These are phyloP conservation scores for Malurus splendens DNA, from an alignment of 2,797 vertebrate genomes.

Conservation along the genomic window DNA sequence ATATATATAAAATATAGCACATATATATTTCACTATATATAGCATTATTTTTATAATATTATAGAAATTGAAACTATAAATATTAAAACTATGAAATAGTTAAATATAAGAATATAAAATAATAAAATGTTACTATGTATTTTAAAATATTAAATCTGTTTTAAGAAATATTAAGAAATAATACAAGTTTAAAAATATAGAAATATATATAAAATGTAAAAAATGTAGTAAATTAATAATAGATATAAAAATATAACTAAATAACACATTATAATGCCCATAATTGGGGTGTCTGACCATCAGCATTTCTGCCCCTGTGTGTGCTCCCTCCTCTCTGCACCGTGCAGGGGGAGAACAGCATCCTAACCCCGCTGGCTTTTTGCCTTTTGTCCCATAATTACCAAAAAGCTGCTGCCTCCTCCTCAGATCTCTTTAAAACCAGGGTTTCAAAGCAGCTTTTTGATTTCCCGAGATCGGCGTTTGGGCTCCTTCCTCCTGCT, in stretches of 20 bases:
- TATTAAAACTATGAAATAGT: too few species aligned
- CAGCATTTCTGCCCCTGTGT: background rate
- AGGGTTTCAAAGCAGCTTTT: slow-evolving; percentile 22
- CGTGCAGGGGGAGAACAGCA: background rate
- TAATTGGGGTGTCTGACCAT: background rate
- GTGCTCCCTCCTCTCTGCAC: background rate
- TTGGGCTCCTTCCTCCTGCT: slow-evolving; percentile 14
- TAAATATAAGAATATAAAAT: too few species aligned
- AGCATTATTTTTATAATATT: too few species aligned
- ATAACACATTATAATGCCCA: fast-evolving
- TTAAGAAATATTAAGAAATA: too few species aligned
- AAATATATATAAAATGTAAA: too few species aligned
- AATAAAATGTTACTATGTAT: too few species aligned
- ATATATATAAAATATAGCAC: too few species aligned
- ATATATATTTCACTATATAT: too few species aligned
- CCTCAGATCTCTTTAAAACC: background rate
- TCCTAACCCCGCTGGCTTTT: background rate
- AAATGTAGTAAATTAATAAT: too few species aligned
- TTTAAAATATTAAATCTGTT: too few species aligned
- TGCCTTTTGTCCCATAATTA: background rate
- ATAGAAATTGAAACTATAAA: background rate
- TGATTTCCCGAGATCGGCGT: background rate
- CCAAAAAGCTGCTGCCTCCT: background rate
- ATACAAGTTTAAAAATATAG: too few species aligned
- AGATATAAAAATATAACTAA: too few species aligned